These are phyloP conservation scores for Marisa cornuarietis DNA, from an alignment of 1,140 invertebrate genomes.

Conservation along the genomic window DNA sequence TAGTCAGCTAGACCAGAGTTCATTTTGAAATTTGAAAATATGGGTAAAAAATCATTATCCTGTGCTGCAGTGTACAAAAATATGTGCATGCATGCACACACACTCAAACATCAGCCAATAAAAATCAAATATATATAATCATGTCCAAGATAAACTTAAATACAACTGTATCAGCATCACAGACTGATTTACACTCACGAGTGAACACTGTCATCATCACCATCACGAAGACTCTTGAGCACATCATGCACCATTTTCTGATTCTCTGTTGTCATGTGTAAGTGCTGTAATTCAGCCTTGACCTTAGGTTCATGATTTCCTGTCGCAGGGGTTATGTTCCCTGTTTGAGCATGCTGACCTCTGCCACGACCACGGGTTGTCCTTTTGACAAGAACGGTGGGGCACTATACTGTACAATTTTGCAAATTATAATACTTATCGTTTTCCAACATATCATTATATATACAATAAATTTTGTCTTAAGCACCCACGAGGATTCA, in stretches of 20 bases:
- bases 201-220: conserved; percentile 30
- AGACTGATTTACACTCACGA: not conserved
- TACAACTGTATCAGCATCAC: too few relatives aligned
- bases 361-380: not conserved
- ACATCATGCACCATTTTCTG: conserved; percentile 58
- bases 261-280: conserved; percentile 58
- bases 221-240: conserved; percentile 49
- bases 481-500: not conserved
- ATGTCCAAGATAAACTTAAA: not conserved
- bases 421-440: not conserved
- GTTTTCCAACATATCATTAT: not conserved
- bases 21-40: too few relatives aligned
- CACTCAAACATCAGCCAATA: not conserved
- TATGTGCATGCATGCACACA: not conserved
- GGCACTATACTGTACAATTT: not conserved
- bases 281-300: conserved; percentile 53
- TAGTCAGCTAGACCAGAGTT: too few relatives aligned
- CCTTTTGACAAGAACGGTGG: not conserved
- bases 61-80: not conserved
- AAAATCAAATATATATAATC: not conserved
- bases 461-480: not conserved
- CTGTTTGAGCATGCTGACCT: not conserved
- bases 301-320: conserved; percentile 20
- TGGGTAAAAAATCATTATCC: not conserved
- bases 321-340: not conserved